Conservation (phyloP, 1,140 invertebrate genomes). For the Physella acuta region DNA sequence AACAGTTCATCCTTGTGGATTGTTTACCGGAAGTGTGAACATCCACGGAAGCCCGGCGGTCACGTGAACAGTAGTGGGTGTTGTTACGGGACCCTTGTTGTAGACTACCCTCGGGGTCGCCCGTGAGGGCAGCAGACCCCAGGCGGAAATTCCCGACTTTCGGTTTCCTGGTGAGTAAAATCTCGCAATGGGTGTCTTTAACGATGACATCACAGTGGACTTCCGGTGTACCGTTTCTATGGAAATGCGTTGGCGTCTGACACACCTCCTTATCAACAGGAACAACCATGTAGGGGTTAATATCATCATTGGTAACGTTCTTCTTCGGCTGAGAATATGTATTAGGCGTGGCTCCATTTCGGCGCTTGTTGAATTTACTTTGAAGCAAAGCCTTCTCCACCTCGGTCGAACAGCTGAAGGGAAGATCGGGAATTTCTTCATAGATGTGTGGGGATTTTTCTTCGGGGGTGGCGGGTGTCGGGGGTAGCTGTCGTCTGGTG, state of each 20-base stretch:
- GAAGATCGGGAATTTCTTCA: conserved; percentile 41
- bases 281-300: conserved; percentile 23
- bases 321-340: not conserved
- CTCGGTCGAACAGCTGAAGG: not conserved
- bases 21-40: conserved; percentile 2
- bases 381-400: conserved; percentile 3
- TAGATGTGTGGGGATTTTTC: conserved; percentile 40
- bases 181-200: conserved; percentile 25
- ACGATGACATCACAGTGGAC: conserved; percentile 27
- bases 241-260: conserved; percentile 22
- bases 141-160: conserved; percentile 10
- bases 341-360: not conserved
- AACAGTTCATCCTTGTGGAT: not conserved
- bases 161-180: conserved; percentile 17
- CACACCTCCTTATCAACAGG: conserved; percentile 16
- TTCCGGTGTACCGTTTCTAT: conserved; percentile 24
- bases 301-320: not conserved
- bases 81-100: not conserved
- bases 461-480: conserved; percentile 25
- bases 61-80: conserved; percentile 14
- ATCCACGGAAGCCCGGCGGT: conserved; percentile 6
- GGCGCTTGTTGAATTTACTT: conserved; percentile 4
- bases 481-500: conserved; percentile 21
- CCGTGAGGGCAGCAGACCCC: not conserved
- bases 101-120: not conserved